Evolutionary conservation across 2,797 vertebrate genomes (phyloP).

Genomic region (Orientallactaga sibirica): DNA sequence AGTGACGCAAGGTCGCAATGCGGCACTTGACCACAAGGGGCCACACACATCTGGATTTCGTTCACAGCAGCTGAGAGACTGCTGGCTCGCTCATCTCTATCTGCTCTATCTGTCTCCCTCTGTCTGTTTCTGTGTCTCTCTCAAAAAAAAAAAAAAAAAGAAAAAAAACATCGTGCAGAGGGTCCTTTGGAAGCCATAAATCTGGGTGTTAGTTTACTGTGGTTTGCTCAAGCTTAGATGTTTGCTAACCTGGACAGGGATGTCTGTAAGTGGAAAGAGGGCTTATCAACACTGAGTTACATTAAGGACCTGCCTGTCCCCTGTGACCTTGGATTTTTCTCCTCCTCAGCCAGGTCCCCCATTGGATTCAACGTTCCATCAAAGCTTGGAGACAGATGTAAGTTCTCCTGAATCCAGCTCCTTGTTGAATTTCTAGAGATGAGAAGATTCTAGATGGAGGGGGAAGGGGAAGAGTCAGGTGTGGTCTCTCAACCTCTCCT

Average conservation of each 20-base stretch:
- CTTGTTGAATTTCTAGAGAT: not conserved
- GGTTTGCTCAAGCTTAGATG: not conserved
- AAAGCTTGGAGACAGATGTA: slow-evolving; percentile 81
- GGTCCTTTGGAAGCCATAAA: not conserved
- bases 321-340: not conserved
- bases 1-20: too few species aligned
- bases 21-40: too few species aligned
- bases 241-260: not conserved
- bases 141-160: too few species aligned
- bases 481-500: not conserved
- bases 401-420: slow-evolving; percentile 20
- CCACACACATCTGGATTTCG: too few species aligned
- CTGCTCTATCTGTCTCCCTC: too few species aligned
- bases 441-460: not conserved
- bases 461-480: not conserved
- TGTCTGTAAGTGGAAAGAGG: not conserved
- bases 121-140: too few species aligned
- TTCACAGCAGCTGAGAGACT: too few species aligned
- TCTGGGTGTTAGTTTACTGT: not conserved
- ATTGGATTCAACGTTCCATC: slow-evolving; percentile 66
- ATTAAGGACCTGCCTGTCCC: not conserved
- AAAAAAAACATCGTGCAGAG: too few species aligned
- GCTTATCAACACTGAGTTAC: not conserved
- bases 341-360: slow-evolving; percentile 83
- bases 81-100: too few species aligned